Evolutionary conservation across 2,797 vertebrate genomes (phyloP).

Genomic region (Phrynocephalus guinanensis): DNA sequence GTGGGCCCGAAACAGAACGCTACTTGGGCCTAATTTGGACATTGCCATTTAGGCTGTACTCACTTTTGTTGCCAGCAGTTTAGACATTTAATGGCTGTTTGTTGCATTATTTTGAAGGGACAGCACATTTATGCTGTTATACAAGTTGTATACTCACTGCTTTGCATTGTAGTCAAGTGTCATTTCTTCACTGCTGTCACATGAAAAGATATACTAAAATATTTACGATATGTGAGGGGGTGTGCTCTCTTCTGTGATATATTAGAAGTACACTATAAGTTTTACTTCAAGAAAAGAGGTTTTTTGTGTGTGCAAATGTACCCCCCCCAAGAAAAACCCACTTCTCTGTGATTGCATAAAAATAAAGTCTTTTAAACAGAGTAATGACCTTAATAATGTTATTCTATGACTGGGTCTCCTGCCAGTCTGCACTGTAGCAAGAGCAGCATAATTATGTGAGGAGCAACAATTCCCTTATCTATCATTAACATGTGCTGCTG

Average conservation of each 20-base stretch:
- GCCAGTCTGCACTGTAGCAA: constrained; percentile 69
- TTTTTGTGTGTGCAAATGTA: constrained; percentile 1
- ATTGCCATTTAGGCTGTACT: no score
- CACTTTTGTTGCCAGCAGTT: no score
- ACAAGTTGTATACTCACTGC: no score
- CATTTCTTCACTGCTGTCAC: no score
- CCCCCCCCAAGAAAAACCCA: constrained; percentile 34
- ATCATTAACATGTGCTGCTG: constrained; percentile 80
- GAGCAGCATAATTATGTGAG: constrained; percentile 75
- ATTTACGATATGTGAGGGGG: no score
- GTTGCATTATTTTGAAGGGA: no score
- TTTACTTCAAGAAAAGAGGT: constrained; percentile 34
- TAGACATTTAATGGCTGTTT: no score
- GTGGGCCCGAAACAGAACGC: no score
- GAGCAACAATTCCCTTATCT: constrained; percentile 83
- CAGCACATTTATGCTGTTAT: no score
- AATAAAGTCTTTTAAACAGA: constrained; percentile 67
- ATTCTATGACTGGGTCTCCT: constrained; percentile 67
- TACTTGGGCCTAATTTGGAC: no score
- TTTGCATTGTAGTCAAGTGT: no score
- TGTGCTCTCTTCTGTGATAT: background rate
- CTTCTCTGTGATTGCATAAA: constrained; percentile 59
- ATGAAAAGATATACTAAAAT: no score
- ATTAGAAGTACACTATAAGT: constrained; percentile 42
- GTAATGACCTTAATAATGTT: constrained; percentile 62